Conservation (phyloP, 2,113 vertebrate genomes). For the Spea multiplicata region DNA sequence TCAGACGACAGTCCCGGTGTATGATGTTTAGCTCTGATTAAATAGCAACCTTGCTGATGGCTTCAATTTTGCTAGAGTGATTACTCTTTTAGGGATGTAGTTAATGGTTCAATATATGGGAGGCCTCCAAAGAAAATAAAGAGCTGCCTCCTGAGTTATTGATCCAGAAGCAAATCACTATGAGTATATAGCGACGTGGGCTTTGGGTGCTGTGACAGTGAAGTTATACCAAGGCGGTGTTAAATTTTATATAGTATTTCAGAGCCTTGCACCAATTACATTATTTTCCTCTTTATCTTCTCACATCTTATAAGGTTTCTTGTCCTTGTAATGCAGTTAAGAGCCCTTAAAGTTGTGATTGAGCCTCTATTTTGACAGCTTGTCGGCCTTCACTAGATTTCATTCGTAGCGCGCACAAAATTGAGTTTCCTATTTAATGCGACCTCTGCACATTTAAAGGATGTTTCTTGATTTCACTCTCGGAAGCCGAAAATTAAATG, state of each 20-base stretch:
- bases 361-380: conserved; percentile 26
- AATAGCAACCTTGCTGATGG: neutral
- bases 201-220: neutral
- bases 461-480: conserved; percentile 23
- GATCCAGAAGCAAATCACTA: neutral
- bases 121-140: neutral
- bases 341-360: conserved; percentile 32
- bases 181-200: neutral
- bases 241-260: conserved; percentile 9
- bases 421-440: conserved; percentile 42
- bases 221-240: neutral
- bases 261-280: conserved; percentile 12
- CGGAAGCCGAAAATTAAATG: conserved; percentile 2
- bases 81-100: neutral
- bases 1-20: neutral
- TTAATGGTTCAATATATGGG: neutral
- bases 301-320: conserved; percentile 23
- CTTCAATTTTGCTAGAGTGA: neutral
- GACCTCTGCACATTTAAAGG: conserved; percentile 30
- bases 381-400: conserved; percentile 19
- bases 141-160: neutral
- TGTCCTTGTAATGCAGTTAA: conserved; percentile 22
- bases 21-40: neutral
- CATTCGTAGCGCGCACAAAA: conserved; percentile 22
- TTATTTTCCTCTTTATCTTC: conserved; percentile 10